Evolutionary conservation across 2,888 invertebrate species (phyloP).

Genomic region (Thereva nobilitata): DNA sequence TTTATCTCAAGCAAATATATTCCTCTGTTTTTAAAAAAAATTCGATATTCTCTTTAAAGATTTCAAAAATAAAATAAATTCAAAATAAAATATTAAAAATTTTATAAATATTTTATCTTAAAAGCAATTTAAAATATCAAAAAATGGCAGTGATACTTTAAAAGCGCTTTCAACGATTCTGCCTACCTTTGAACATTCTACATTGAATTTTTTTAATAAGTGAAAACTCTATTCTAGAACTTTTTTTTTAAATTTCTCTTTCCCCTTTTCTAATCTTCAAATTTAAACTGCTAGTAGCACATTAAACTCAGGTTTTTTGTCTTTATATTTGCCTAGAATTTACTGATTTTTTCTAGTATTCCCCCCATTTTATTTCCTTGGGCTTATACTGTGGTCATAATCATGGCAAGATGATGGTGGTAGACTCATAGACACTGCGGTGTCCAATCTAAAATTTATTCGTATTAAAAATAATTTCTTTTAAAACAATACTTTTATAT

Average conservation of each 20-base stretch:
- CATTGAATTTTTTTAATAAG: too few species aligned
- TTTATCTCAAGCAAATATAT: too few species aligned
- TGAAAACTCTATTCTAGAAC: too few species aligned
- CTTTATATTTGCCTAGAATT: too few species aligned
- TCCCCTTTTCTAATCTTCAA: too few species aligned
- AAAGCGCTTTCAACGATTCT: constrained; percentile 14
- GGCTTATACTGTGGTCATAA: constrained; percentile 50
- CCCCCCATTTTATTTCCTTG: constrained; percentile 42
- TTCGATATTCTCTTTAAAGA: not conserved
- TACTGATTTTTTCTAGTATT: constrained; percentile 1
- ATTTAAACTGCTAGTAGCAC: too few species aligned
- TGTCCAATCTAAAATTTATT: constrained; percentile 52
- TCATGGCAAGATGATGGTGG: constrained; percentile 58
- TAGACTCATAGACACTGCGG: constrained; percentile 57
- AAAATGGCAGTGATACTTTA: constrained; percentile 25
- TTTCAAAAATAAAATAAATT: not conserved
- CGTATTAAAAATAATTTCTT: not conserved
- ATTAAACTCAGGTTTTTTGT: too few species aligned
- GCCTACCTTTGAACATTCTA: constrained; percentile 3
- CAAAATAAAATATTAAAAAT: constrained; percentile 13
- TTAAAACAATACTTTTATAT: not conserved
- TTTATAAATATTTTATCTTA: constrained; percentile 15
- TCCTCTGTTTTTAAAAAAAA: too few species aligned
- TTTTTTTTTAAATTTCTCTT: too few species aligned
- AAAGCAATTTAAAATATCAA: constrained; percentile 2